Conservation (phyloP, 2,797 vertebrate species). For the Arnoldichthys spilopterus region DNA sequence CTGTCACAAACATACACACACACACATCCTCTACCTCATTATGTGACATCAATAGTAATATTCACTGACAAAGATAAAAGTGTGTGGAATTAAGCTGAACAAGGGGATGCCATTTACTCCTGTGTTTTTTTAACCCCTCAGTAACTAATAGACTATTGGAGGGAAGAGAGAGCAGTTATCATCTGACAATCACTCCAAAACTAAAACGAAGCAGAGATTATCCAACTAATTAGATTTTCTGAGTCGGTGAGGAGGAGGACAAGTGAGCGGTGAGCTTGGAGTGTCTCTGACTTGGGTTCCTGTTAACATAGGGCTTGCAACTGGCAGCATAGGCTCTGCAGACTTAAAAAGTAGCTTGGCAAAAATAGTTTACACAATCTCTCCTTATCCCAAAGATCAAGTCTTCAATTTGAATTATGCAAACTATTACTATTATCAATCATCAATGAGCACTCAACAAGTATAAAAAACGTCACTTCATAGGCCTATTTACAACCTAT, state of each 20-base stretch:
- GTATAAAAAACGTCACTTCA: too few species aligned
- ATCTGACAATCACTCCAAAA: slow-evolving; percentile 4
- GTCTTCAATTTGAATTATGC: too few species aligned
- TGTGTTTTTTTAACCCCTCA: slow-evolving; percentile 30
- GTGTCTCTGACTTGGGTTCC: neutral
- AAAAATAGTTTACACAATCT: neutral
- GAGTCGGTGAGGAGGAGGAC: slow-evolving; percentile 8
- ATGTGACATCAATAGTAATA: slow-evolving; percentile 32
- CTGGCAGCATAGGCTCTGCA: neutral
- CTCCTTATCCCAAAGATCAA: too few species aligned
- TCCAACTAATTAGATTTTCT: slow-evolving; percentile 33
- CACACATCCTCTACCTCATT: slow-evolving; percentile 28
- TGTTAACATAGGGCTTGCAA: neutral
- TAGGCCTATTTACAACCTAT: too few species aligned
- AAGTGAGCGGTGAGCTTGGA: slow-evolving; percentile 15
- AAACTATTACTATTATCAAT: too few species aligned
- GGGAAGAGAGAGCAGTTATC: slow-evolving; percentile 8
- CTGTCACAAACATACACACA: slow-evolving; percentile 17
- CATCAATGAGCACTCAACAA: too few species aligned
- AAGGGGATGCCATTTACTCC: slow-evolving; percentile 19
- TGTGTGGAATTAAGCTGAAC: slow-evolving; percentile 1
- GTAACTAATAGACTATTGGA: slow-evolving; percentile 22
- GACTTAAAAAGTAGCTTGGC: neutral
- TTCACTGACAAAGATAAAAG: slow-evolving; percentile 34
- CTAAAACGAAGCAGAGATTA: slow-evolving; percentile 13